A percentile compares a stretch with the other conserved stretches of the same genome.
phyloP scores from a whole-genome alignment of 2,113 vertebrate genomes.

The Mustela nigripes region DNA sequence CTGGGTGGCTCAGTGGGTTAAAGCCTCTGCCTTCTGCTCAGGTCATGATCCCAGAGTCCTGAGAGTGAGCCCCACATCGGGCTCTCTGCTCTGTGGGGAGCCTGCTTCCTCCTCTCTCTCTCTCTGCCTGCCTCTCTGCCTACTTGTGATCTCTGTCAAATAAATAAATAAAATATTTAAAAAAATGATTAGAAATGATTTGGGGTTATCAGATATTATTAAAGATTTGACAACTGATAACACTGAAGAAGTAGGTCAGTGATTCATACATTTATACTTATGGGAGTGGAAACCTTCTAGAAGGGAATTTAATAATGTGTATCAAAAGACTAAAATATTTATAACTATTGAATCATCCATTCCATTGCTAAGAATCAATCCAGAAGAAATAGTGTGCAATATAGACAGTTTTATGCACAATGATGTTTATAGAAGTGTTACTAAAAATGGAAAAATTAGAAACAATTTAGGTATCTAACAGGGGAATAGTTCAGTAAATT shows the following conservation, averaged over 20 bases:
- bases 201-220: neutral
- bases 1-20: no score
- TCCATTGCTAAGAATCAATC: neutral
- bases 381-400: neutral
- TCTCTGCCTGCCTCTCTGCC: no score
- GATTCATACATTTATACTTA: neutral
- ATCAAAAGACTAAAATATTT: conserved; percentile 5
- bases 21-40: no score
- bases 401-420: neutral
- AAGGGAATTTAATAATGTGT: conserved; percentile 4
- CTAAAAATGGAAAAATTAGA: neutral
- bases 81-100: no score
- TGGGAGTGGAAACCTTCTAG: neutral
- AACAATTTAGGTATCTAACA: neutral
- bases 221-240: neutral
- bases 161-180: no score
- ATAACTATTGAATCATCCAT: neutral
- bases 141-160: no score
- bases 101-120: no score
- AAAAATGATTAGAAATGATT: neutral
- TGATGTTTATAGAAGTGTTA: neutral
- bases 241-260: neutral
- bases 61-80: no score
- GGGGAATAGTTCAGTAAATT: neutral
- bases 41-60: no score